phyloP scores from a whole-genome alignment of 1,140 invertebrate genomes.

The Samia ricini region DNA sequence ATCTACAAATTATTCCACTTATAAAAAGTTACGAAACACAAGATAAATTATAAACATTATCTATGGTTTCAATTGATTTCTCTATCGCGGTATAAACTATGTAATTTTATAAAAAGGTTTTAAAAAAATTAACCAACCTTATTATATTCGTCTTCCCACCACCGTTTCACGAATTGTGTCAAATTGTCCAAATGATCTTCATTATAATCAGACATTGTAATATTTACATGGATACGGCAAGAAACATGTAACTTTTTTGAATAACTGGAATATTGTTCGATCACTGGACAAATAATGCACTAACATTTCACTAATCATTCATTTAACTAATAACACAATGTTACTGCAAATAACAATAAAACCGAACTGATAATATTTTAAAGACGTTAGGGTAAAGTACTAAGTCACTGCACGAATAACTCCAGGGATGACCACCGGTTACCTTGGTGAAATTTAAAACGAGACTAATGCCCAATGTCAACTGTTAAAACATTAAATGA shows the following conservation, averaged over 20 bases:
- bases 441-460: constrained; percentile 15
- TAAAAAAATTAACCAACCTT: constrained; percentile 31
- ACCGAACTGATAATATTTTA: neutral
- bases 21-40: too few relatives aligned
- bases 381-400: neutral
- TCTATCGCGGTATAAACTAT: too few relatives aligned
- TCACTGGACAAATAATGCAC: neutral
- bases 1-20: too few relatives aligned
- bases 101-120: too few relatives aligned
- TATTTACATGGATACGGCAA: neutral
- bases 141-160: constrained; percentile 56
- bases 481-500: constrained; percentile 19
- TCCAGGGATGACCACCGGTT: neutral
- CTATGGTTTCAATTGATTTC: too few relatives aligned
- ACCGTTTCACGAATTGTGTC: constrained; percentile 51
- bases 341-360: too few relatives aligned
- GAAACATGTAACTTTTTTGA: neutral
- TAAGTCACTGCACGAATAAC: neutral
- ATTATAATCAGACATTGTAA: constrained; percentile 22
- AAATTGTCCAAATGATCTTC: constrained; percentile 38
- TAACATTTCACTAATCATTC: too few relatives aligned
- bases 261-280: neutral
- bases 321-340: too few relatives aligned
- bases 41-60: too few relatives aligned
- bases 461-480: constrained; percentile 31